phyloP scores from a whole-genome alignment of 1,140 invertebrate genomes.

The Macrobrachium rosenbergii region DNA sequence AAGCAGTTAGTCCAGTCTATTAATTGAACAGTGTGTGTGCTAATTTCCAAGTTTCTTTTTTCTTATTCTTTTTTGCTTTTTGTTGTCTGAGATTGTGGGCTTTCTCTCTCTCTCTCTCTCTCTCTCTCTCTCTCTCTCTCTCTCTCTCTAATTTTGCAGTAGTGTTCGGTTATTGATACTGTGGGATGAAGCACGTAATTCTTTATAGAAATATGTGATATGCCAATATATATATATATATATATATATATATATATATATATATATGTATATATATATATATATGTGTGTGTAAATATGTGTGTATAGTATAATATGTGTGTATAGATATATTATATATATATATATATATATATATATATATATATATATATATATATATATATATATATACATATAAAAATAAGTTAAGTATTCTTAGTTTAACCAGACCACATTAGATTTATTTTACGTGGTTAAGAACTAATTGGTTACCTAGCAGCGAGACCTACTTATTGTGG shows the following conservation, averaged over 20 bases:
- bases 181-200: too few species aligned
- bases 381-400: too few species aligned
- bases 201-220: too few species aligned
- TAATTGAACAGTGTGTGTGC: too few species aligned
- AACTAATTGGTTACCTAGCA: too few species aligned
- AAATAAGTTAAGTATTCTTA: too few species aligned
- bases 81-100: neutral
- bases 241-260: conserved; percentile 11
- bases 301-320: neutral
- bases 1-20: too few species aligned
- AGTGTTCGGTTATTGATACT: too few species aligned
- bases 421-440: too few species aligned
- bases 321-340: neutral
- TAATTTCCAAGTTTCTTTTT: neutral
- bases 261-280: conserved; percentile 18
- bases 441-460: too few species aligned
- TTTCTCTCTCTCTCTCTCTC: neutral
- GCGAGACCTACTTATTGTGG: neutral
- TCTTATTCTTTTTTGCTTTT: neutral
- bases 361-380: conserved; percentile 10
- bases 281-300: neutral
- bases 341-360: conserved; percentile 24
- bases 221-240: neutral
- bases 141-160: too few species aligned
- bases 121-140: neutral